Conservation (phyloP, 2,113 vertebrate species). For the Dolichotis patagonum region DNA sequence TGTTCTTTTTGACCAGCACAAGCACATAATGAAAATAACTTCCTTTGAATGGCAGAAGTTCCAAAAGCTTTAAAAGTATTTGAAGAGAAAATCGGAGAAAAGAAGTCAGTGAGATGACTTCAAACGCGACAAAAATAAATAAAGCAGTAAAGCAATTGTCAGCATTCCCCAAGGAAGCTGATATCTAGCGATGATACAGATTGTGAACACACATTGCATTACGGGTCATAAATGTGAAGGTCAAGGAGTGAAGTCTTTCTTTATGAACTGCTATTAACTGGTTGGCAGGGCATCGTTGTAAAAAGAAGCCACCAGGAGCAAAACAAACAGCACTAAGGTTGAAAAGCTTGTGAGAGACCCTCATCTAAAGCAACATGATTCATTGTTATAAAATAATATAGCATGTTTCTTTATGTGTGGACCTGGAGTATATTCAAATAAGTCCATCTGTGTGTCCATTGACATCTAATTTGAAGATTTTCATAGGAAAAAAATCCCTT, state of each 20-base stretch:
- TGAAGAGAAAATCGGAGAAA: neutral
- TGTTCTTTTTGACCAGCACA: neutral
- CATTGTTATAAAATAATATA: neutral
- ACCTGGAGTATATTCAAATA: conserved; percentile 58
- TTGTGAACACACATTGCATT: neutral
- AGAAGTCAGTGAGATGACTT: conserved; percentile 11
- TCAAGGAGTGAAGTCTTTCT: conserved; percentile 31
- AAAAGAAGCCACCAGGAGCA: conserved; percentile 28
- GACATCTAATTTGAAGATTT: conserved; percentile 45
- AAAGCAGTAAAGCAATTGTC: conserved; percentile 19
- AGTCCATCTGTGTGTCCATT: neutral
- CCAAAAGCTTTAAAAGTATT: neutral
- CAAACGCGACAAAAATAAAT: conserved; percentile 2
- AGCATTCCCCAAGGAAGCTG: neutral
- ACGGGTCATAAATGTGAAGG: conserved; percentile 14
- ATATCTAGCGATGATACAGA: conserved; percentile 36
- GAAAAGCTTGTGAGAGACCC: conserved; percentile 11
- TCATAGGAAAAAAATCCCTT: neutral
- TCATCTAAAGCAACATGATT: conserved; percentile 21
- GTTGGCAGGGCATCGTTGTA: conserved; percentile 4
- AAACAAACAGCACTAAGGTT: conserved; percentile 20
- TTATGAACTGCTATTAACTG: conserved; percentile 37
- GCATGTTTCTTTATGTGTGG: neutral
- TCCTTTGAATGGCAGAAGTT: neutral
- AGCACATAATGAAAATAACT: conserved; percentile 7